These are phyloP conservation scores for Sinocyclocheilus anophthalmus DNA, from an alignment of 2,113 vertebrate species.

Conservation along the genomic window DNA sequence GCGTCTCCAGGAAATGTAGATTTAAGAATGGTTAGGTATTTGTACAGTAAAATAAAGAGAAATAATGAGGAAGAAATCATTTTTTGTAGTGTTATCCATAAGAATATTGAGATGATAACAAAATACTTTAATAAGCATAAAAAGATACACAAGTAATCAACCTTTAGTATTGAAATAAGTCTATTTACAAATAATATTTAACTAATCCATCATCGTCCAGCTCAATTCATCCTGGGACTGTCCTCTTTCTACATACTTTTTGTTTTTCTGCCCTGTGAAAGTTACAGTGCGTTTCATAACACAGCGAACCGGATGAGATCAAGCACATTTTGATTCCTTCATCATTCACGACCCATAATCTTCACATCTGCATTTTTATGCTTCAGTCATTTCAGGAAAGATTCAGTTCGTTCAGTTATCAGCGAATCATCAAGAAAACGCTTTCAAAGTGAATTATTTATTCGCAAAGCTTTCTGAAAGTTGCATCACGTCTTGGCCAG, in stretches of 20 bases:
- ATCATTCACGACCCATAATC: background rate
- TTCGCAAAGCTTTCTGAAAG: background rate
- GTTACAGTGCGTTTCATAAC: background rate
- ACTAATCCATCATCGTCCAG: too few relatives aligned
- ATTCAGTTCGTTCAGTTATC: background rate
- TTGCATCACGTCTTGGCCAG: slow-evolving; percentile 15
- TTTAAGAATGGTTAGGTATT: too few relatives aligned
- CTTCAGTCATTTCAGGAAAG: background rate
- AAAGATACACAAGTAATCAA: too few relatives aligned
- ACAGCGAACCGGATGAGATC: background rate
- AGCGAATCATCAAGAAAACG: slow-evolving; percentile 6
- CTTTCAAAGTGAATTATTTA: slow-evolving; percentile 24
- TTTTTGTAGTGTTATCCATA: too few relatives aligned
- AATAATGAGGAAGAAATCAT: too few relatives aligned
- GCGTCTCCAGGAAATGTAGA: too few relatives aligned
- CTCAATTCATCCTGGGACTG: too few relatives aligned
- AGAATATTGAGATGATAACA: too few relatives aligned
- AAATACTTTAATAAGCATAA: too few relatives aligned
- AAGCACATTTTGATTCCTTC: background rate
- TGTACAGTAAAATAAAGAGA: too few relatives aligned
- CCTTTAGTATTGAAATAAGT: too few relatives aligned
- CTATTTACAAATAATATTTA: too few relatives aligned
- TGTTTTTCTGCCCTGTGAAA: background rate
- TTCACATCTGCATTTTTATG: background rate
- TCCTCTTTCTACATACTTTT: background rate